Conservation (phyloP, 2,113 vertebrate genomes). For the Ptyas mucosa region DNA sequence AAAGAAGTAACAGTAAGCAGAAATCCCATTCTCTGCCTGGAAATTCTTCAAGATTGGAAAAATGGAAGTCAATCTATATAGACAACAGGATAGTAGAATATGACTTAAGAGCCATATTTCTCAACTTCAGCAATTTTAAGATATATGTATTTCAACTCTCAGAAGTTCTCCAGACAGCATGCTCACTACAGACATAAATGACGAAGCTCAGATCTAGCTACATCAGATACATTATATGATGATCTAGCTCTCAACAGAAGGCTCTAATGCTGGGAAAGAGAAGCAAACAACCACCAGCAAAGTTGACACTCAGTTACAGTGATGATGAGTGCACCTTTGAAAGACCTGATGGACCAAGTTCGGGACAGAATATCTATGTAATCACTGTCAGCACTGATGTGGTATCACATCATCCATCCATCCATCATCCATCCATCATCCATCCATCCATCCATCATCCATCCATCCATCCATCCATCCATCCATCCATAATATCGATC, state of each 20-base stretch:
- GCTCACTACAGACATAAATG: not conserved
- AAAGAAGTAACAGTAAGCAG: not conserved
- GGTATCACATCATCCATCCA: not conserved
- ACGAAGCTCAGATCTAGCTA: not conserved
- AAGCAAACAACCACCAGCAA: not conserved
- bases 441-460: not conserved
- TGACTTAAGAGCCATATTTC: not conserved
- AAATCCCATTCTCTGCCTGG: not conserved
- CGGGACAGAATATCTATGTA: not conserved
- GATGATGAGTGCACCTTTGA: not conserved
- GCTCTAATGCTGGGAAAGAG: not conserved
- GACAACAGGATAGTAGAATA: not conserved
- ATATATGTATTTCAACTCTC: not conserved
- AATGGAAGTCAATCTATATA: not conserved
- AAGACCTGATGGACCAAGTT: not conserved
- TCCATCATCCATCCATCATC: not conserved
- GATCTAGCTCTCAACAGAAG: not conserved
- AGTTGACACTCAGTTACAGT: not conserved
- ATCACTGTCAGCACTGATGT: not conserved
- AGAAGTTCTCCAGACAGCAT: not conserved
- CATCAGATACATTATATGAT: not conserved
- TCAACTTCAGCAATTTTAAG: not conserved
- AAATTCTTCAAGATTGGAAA: not conserved
- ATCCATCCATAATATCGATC: not conserved
- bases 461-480: not conserved